Conservation (phyloP, 2,113 vertebrate species). For the Antigone vipio region DNA sequence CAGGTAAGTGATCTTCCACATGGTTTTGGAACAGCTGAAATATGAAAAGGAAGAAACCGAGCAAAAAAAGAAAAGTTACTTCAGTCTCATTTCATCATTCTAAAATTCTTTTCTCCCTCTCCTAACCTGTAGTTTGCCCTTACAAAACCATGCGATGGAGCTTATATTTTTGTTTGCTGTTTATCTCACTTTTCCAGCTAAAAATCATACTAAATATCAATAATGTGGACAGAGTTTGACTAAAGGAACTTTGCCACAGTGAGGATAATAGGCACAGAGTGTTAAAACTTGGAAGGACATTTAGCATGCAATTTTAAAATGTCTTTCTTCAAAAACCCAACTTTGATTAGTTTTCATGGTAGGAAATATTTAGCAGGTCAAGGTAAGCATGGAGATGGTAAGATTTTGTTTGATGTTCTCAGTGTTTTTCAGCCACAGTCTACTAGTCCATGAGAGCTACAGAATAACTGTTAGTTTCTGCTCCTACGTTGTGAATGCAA, state of each 20-base stretch:
- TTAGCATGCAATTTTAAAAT: background rate
- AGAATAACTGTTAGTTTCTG: background rate
- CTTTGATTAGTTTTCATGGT: background rate
- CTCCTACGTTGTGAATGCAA: background rate
- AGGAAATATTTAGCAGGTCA: background rate
- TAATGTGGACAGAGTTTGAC: background rate
- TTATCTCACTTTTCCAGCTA: background rate
- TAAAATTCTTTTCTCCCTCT: background rate
- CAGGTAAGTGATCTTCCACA: background rate
- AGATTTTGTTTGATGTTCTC: background rate
- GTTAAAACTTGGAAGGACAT: background rate
- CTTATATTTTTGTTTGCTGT: background rate
- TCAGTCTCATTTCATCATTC: background rate
- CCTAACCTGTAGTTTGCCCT: background rate
- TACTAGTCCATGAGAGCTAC: background rate
- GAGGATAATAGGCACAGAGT: background rate
- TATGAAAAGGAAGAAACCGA: background rate
- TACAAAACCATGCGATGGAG: background rate
- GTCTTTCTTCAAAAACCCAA: background rate
- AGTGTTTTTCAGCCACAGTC: background rate
- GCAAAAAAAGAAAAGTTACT: background rate
- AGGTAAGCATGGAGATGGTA: background rate
- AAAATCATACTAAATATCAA: background rate
- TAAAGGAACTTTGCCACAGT: background rate
- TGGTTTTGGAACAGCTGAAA: background rate